Conservation (phyloP, 2,797 vertebrate species). For the Gouania willdenowi region DNA sequence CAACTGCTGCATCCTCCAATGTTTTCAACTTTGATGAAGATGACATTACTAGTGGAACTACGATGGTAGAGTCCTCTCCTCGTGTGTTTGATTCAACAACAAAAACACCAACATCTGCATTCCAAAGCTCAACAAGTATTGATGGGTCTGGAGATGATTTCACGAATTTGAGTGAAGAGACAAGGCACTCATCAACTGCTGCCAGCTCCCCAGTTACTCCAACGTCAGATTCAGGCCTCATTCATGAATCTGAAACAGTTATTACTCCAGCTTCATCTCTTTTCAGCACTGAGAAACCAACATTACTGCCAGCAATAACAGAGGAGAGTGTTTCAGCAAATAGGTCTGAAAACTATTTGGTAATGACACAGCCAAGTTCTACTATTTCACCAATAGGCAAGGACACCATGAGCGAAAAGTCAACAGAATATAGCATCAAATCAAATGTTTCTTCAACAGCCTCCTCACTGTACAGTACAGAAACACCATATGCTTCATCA, state of each 20-base stretch:
- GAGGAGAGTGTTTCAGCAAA: neutral
- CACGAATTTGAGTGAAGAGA: neutral
- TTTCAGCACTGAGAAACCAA: neutral
- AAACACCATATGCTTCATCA: neutral
- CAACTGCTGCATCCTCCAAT: neutral
- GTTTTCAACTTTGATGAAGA: neutral
- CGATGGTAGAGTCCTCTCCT: neutral
- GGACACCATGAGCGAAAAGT: slow-evolving; percentile 8
- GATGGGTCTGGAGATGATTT: slow-evolving; percentile 6
- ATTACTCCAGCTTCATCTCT: neutral
- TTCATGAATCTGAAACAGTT: neutral
- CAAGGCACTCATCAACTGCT: neutral
- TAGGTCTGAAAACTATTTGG: neutral
- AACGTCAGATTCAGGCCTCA: neutral
- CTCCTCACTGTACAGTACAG: neutral
- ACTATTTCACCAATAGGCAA: neutral
- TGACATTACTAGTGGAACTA: neutral
- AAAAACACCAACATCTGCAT: neutral
- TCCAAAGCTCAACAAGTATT: neutral
- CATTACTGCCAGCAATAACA: neutral
- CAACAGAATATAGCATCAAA: neutral
- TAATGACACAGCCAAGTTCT: neutral
- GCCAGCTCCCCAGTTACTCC: neutral
- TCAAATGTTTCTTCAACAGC: neutral
- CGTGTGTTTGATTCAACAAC: neutral